phyloP scores from a whole-genome alignment of 2,113 vertebrate genomes.

The Pitta sordida region DNA sequence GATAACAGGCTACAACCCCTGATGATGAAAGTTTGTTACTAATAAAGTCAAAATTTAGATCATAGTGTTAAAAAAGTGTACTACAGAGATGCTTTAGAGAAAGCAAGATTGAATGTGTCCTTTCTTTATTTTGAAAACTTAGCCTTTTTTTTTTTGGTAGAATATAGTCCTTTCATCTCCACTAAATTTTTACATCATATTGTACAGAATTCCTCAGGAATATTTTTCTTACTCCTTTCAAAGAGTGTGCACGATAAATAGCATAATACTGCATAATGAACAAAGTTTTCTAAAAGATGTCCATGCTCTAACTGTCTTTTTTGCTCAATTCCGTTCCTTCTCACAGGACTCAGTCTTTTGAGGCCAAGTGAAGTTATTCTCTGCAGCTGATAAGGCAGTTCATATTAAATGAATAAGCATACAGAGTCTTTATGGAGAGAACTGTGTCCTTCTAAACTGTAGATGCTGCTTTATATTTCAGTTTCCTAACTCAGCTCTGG shows the following conservation, averaged over 20 bases:
- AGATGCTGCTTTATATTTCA: neutral
- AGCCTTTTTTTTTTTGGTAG: neutral
- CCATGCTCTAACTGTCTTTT: neutral
- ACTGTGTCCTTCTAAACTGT: neutral
- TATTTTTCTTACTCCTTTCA: neutral
- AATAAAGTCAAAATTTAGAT: neutral
- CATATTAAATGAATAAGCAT: neutral
- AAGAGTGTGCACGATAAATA: fast-evolving
- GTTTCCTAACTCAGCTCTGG: neutral
- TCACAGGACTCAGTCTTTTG: neutral
- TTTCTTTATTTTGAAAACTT: neutral
- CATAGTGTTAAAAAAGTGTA: neutral
- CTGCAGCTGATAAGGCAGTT: neutral
- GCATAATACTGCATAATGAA: neutral
- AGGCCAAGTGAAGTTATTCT: neutral
- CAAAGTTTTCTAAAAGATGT: neutral
- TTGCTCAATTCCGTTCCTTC: neutral
- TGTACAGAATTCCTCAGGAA: neutral
- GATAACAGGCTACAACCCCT: neutral
- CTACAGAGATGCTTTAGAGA: neutral
- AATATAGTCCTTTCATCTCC: neutral
- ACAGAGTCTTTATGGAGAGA: neutral
- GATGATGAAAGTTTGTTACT: neutral
- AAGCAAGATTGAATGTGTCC: neutral
- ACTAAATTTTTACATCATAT: neutral